Base-by-base conservation (phyloP, 2,888 invertebrate species). In the Stenodema calcarata region DNA sequence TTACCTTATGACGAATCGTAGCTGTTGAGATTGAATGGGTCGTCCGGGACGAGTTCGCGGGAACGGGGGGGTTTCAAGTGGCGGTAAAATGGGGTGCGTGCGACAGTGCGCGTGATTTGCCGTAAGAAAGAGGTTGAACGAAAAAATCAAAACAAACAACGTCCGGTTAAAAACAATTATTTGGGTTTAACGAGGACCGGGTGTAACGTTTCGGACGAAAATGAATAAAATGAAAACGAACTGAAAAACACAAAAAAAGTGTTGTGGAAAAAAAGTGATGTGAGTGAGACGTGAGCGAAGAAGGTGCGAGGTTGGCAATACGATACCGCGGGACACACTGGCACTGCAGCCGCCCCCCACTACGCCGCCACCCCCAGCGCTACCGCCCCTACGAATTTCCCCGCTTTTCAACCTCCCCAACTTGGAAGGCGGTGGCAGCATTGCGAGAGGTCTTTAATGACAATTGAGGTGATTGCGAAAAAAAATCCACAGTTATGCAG, bases 261-360 rank as follows among this genome's bases (percentile, higher is more conserved):
- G 78, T 27, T 42, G 42, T 78, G 78, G 41, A 23, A 28, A 50
- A 78, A 44, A 80, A 30, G 50, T 80, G 80, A 54, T 47, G 28
- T 80, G 76, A 41, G 54, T 54, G 62, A 62, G 62, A 62, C 23
- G 62, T 75, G 73, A 35, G 73, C 41, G 73, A 75, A 35, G 73
- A 80, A 80, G 54, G 80, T 80, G 80, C 80, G 80, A 30, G 80
- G 80, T 80, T 28, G 27, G 80, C 80, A 30, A 54, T n/a, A 9
- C 80, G 80, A 54, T 23, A 35, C 80, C 80, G 80, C 80, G 80
- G 80, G 80, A 54, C 54, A 54, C 80, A 80, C 80, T 80, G 73
- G 35, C 73, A 35, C 30, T 75, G 35, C 73, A 18, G 42, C 44
- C 78, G 44, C 42, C 78, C 78, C 78, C 35, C 18, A 27, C 70